These are phyloP conservation scores for Eidolon helvum DNA, from an alignment of 2,113 vertebrate species.

Conservation along the genomic window DNA sequence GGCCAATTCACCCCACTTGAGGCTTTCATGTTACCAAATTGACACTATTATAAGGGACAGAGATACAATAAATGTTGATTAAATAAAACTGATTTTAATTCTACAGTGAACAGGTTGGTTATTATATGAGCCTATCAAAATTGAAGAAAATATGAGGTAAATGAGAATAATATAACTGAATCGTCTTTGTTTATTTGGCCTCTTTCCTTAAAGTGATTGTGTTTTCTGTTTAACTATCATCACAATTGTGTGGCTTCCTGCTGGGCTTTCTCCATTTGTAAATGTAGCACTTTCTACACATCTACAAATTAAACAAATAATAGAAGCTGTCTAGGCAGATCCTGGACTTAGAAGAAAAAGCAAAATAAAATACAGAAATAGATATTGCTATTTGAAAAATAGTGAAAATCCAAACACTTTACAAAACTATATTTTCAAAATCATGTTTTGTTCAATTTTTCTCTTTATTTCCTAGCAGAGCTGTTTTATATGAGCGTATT, in stretches of 20 bases:
- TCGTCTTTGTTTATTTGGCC: neutral
- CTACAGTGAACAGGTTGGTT: neutral
- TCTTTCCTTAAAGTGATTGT: neutral
- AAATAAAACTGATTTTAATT: neutral
- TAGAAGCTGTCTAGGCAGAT: neutral
- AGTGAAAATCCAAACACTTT: conserved; percentile 39
- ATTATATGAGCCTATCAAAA: neutral
- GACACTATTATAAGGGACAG: neutral
- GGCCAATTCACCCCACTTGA: neutral
- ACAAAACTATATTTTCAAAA: neutral
- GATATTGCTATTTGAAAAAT: neutral
- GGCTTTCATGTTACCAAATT: neutral
- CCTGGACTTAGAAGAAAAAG: neutral
- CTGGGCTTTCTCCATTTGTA: neutral
- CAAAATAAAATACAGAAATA: conserved; percentile 20
- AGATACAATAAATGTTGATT: neutral
- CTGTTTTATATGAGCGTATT: neutral
- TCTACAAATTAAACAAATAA: neutral
- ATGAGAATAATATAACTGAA: neutral
- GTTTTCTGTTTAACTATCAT: conserved; percentile 12
- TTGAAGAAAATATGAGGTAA: conserved; percentile 10
- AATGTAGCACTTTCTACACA: conserved; percentile 7
- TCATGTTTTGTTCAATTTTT: neutral
- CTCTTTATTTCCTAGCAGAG: conserved; percentile 41
- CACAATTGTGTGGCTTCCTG: neutral